phyloP scores from a whole-genome alignment of 2,113 vertebrate species.

The Coracopsis vasa region DNA sequence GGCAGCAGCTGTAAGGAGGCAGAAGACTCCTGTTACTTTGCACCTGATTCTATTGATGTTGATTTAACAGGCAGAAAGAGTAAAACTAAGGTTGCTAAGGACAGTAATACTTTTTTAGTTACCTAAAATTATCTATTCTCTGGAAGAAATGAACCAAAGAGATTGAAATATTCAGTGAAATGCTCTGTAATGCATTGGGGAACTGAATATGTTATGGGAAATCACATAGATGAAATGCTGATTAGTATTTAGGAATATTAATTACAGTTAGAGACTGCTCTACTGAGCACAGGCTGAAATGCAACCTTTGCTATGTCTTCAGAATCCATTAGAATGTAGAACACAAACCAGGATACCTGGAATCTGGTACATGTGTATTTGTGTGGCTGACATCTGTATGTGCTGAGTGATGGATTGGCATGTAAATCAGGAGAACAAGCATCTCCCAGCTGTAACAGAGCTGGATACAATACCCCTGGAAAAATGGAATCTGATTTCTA shows the following conservation, averaged over 20 bases:
- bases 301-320: background rate
- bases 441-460: conserved; percentile 2
- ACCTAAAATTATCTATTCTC: background rate
- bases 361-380: background rate
- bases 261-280: conserved; percentile 7
- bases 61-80: background rate
- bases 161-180: background rate
- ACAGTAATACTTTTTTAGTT: background rate
- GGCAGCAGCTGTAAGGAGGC: background rate
- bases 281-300: background rate
- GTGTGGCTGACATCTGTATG: background rate
- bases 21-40: background rate
- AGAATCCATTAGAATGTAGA: background rate
- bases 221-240: background rate
- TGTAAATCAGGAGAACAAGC: conserved; percentile 33
- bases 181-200: background rate
- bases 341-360: background rate
- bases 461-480: background rate
- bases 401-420: background rate
- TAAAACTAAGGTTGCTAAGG: background rate
- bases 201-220: background rate
- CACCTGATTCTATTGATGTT: background rate
- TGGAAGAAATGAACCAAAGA: background rate
- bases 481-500: conserved; percentile 49
- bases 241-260: conserved; percentile 15